Evolutionary conservation across 2,888 invertebrate species (phyloP).

Genomic region (Drosophila ochracea): DNA sequence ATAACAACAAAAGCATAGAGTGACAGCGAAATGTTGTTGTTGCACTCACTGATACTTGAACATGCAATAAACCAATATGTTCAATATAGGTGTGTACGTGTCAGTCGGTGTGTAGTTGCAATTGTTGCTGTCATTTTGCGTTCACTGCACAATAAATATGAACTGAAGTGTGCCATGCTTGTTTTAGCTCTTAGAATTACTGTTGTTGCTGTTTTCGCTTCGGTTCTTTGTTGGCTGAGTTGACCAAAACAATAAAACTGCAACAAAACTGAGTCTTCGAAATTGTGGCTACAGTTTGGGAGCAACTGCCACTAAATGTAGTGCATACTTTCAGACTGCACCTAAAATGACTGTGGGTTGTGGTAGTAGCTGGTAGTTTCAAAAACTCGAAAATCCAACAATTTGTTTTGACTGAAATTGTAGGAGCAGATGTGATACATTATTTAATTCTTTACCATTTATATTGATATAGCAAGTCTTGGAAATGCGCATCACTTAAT

Average conservation of each 20-base stretch:
- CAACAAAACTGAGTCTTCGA: constrained; percentile 13
- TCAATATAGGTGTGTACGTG: background rate
- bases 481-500: constrained; percentile 1
- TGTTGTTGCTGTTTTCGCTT: background rate
- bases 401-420: background rate
- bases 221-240: constrained; percentile 13
- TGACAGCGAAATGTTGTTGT: constrained; percentile 17
- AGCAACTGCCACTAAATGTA: constrained; percentile 4
- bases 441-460: background rate
- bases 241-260: constrained; percentile 26
- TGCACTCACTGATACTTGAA: constrained; percentile 24
- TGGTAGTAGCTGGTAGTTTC: background rate
- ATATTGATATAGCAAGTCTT: background rate
- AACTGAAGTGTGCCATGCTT: constrained; percentile 22
- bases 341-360: constrained; percentile 3
- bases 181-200: constrained; percentile 4
- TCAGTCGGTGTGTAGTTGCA: constrained; percentile 9
- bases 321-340: constrained; percentile 31
- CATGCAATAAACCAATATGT: constrained; percentile 31
- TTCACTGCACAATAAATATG: constrained; percentile 19
- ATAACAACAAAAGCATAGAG: constrained; percentile 15
- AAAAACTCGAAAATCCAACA: background rate
- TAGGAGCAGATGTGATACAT: too few relatives aligned
- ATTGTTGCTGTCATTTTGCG: constrained; percentile 20
- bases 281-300: constrained; percentile 7